A percentile compares a stretch with the other conserved stretches of the same genome.
Evolutionary conservation across 2,888 invertebrate species (phyloP).

Genomic region (Steinernema scapterisci): DNA sequence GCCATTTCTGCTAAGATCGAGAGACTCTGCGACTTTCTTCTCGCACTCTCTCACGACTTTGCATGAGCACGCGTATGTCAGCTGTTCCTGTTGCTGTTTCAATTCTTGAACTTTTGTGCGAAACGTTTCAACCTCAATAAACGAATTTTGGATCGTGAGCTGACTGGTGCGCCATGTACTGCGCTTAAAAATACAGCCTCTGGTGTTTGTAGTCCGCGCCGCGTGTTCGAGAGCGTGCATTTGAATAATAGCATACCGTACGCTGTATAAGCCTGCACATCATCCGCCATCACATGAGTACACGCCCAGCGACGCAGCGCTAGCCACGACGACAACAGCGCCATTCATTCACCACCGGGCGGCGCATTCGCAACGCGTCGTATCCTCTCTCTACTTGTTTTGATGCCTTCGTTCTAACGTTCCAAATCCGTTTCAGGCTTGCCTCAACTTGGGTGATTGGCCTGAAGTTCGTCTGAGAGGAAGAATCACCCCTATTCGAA

Average conservation of each 20-base stretch:
- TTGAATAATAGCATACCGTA: neutral
- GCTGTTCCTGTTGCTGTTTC: no score
- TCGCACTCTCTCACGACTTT: no score
- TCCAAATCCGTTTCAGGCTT: neutral
- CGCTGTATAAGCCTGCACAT: neutral
- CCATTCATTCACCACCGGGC: neutral
- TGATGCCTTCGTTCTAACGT: neutral
- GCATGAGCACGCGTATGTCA: no score
- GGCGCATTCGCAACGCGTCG: conserved; percentile 1
- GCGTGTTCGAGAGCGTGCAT: neutral
- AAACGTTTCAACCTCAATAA: no score
- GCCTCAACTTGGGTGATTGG: conserved; percentile 28
- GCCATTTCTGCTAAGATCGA: neutral
- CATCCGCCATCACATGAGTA: neutral
- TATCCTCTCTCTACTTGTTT: neutral
- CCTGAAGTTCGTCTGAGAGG: conserved; percentile 26
- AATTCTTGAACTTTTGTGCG: no score
- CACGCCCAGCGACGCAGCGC: neutral
- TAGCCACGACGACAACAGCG: neutral
- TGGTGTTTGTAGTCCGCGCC: no score
- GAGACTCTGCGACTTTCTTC: no score
- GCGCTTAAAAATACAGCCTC: no score
- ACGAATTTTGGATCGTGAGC: no score
- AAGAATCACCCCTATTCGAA: neutral
- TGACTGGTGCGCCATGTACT: no score